phyloP scores from a whole-genome alignment of 2,888 invertebrate species.

The Cheilosia vernalis region DNA sequence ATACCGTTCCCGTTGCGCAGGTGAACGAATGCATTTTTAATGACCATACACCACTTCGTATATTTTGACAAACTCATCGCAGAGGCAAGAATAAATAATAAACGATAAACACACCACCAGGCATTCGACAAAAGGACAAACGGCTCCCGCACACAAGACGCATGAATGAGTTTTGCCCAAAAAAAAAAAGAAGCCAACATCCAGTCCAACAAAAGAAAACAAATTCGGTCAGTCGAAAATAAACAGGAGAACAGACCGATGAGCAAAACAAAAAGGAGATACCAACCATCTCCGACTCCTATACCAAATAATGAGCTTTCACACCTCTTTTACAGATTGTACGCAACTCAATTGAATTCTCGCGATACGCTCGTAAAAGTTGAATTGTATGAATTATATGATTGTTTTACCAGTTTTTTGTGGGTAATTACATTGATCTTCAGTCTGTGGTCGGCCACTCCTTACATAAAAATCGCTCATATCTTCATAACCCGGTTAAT shows the following conservation, averaged over 20 bases:
- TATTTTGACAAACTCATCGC: background rate
- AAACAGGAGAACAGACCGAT: conserved; percentile 12
- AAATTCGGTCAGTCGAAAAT: conserved; percentile 59
- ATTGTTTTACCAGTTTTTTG: conserved; percentile 27
- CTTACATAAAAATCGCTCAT: conserved; percentile 21
- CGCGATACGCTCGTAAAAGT: background rate
- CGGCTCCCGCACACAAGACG: conserved; percentile 22
- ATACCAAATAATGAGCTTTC: conserved; percentile 16
- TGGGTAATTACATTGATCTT: conserved; percentile 26
- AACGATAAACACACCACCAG: conserved; percentile 1
- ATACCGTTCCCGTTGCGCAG: conserved; percentile 20
- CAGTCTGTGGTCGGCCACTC: conserved; percentile 13
- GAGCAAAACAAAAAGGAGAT: conserved; percentile 4
- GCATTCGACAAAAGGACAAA: conserved; percentile 1
- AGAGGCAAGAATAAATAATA: conserved; percentile 25
- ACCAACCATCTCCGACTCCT: too few relatives aligned
- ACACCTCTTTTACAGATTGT: conserved; percentile 22
- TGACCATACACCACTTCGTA: conserved; percentile 16
- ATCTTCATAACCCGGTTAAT: conserved; percentile 39
- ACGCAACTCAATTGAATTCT: conserved; percentile 33
- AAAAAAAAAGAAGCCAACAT: background rate
- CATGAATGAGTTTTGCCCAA: conserved; percentile 40
- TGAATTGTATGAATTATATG: background rate
- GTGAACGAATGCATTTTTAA: conserved; percentile 51
- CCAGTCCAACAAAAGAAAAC: conserved; percentile 23